Evolutionary conservation across 2,113 vertebrate species (phyloP), one percentile per base, ranked within the genome.

Genomic region (Menidia beryllina): DNA sequence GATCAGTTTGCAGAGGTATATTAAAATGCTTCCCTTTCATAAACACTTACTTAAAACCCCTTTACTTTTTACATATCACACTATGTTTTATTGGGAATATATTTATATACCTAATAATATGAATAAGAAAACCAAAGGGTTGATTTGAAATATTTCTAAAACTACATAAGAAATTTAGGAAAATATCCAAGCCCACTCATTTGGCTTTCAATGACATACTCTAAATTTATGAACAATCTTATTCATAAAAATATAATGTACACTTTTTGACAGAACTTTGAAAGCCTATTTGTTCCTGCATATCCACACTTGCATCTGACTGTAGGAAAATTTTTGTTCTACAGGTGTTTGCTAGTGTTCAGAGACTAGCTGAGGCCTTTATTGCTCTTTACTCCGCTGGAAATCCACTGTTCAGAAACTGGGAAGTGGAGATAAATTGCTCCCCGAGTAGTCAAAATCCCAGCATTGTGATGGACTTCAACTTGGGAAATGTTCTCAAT

Each of bases 1-100:
- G 96, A 98, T 55, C 92, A 70, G 30, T 99, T 99, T 90, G 93
- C 94, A 0, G 97, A 98, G 95, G 97, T 92, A 75, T 2, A 27
- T 27, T 41, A 1, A 54, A 72, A 48, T 27, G 0, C 47, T 70
- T 50, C 7, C 2, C 5, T 71, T 57, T 27, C 27, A 9, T 27
- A n/a, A 26, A 47, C 17, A 27, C 10, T 25, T 3, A 13, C 45
- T n/a, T 45, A n/a, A 45, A 14, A 34, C 30, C 30, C 30, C 30
- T 34, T 34, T 10, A 34, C 5, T 34, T 34, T 34, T 10, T 34
- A 10, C 30, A n/a, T n/a, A n/a, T n/a, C n/a, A 3, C 30, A 34
- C 30, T 8, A 34, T 34, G 30, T 34, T 34, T 34, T 30, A 8
- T 30, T 30, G 30, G 4, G 8, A 34, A 34, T 5, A 10, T 34